phyloP scores from a whole-genome alignment of 2,888 invertebrate species.

The Pristionchus entomophagus region DNA sequence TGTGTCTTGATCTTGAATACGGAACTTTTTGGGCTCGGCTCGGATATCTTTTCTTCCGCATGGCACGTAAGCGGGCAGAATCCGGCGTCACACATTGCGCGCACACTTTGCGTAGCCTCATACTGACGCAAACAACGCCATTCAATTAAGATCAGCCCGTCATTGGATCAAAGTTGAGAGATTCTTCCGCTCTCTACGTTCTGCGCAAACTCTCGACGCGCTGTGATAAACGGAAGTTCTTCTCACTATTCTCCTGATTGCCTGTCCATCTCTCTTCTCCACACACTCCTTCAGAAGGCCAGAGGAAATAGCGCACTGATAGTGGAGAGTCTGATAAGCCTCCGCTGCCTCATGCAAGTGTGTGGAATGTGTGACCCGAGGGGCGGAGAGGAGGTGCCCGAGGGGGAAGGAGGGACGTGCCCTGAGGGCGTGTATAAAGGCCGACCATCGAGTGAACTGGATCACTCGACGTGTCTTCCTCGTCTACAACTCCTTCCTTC shows the following conservation, averaged over 20 bases:
- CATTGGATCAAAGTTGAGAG: slow-evolving; percentile 29
- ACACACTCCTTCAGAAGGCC: background rate
- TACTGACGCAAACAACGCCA: background rate
- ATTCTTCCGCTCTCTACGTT: background rate
- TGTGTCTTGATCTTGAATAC: background rate
- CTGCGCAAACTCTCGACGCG: background rate
- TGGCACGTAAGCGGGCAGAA: background rate
- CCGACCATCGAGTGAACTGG: slow-evolving; percentile 10
- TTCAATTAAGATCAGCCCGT: slow-evolving; percentile 5
- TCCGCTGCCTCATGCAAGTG: background rate
- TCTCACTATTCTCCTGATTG: too few relatives aligned
- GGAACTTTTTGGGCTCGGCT: too few relatives aligned
- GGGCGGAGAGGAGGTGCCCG: background rate
- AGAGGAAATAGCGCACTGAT: background rate
- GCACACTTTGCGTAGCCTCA: background rate
- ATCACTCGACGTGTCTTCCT: slow-evolving; percentile 33
- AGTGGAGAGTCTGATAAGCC: slow-evolving; percentile 11
- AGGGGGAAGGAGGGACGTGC: background rate
- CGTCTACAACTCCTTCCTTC: background rate
- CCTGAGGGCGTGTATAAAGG: slow-evolving; percentile 34
- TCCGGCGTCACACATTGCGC: background rate
- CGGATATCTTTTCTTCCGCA: background rate
- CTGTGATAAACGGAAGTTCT: slow-evolving; percentile 40
- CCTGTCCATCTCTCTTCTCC: background rate
- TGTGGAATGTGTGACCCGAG: slow-evolving; percentile 31